Percentiles rank a stretch among this genome's conserved stretches.
Conservation (phyloP, 2,797 vertebrate species). For the Coccyzus lansbergi region DNA sequence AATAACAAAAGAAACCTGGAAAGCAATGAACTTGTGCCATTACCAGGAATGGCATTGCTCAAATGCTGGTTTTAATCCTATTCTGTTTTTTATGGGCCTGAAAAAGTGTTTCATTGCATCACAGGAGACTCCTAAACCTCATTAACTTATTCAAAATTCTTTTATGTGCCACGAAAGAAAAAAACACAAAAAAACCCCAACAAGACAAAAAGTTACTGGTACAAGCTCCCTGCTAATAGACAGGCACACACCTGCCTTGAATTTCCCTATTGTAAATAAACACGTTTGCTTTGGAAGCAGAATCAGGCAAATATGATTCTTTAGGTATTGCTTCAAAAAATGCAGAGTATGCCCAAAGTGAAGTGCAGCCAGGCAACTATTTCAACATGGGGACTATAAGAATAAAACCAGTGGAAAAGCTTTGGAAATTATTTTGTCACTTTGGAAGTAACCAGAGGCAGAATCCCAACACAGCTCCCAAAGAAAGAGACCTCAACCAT, state of each 20-base stretch:
- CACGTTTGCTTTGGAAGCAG: background rate
- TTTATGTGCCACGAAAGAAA: background rate
- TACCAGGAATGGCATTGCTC: slow-evolving; percentile 19
- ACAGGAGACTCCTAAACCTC: slow-evolving; percentile 23
- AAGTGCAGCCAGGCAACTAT: background rate
- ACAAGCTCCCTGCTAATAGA: background rate
- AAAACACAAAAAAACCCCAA: background rate
- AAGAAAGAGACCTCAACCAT: background rate
- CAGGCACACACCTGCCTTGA: slow-evolving; percentile 23
- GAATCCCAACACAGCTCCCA: background rate
- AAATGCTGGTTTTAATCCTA: background rate
- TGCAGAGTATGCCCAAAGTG: background rate
- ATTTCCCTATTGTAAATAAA: background rate
- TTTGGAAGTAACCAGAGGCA: background rate
- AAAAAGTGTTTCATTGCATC: background rate
- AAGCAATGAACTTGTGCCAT: background rate
- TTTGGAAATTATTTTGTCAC: background rate
- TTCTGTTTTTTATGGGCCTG: slow-evolving; percentile 8
- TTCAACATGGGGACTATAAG: background rate
- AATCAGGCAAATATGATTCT: background rate
- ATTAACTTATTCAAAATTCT: slow-evolving; percentile 44
- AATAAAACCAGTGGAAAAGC: background rate
- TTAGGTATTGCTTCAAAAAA: background rate
- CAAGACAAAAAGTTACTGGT: background rate
- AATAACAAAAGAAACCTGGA: slow-evolving; percentile 37